Evolutionary conservation across 2,888 invertebrate genomes (phyloP), one percentile per base, ranked within the genome.

Genomic region (Holacanthella duospinosa): DNA sequence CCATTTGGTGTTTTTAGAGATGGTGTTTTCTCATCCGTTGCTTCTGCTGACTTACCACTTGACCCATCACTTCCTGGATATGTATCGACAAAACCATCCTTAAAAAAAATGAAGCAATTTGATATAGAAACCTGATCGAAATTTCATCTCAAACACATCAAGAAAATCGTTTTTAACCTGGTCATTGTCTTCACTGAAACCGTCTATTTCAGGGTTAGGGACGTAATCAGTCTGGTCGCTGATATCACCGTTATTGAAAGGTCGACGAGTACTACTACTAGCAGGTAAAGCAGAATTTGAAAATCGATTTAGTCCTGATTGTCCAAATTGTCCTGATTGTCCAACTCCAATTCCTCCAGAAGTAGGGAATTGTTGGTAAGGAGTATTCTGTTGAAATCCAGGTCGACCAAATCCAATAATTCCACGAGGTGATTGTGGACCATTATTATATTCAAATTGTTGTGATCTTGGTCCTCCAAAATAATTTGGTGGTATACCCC

Each of bases 111-210:
- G n/a, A n/a, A n/a, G n/a, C n/a, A n/a, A n/a, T n/a, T n/a, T n/a
- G n/a, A n/a, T 1, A 12, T 43, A 3, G 21, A 56, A 56, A 56
- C 29, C 1, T 9, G 25, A 55, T 29, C 29, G 54, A 3, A n/a
- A 54, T 9, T 6, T 61, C 12, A 60, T 43, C 25, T 36, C 21
- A 3, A 54, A 4, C n/a, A 26, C 44, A 3, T 43, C 3, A 28
- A n/a, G 24, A 9, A 55, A 6, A 26, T 19, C 4, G 29, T 57
- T 1, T 26, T 25, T 29, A 63, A 69, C 71, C 65, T 72, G 65
- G 60, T 72, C 72, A 44, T 64, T 66, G 56, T 72, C 72, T 60
- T 72, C 72, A 60, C 68, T 68, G 63, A 64, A 72, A 25, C 71
- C 72, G 55, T 71, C 72, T n/a, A 71, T 60, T 24, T 68, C 70